Conservation (phyloP, 2,888 invertebrate genomes). For the Selenia dentaria region DNA sequence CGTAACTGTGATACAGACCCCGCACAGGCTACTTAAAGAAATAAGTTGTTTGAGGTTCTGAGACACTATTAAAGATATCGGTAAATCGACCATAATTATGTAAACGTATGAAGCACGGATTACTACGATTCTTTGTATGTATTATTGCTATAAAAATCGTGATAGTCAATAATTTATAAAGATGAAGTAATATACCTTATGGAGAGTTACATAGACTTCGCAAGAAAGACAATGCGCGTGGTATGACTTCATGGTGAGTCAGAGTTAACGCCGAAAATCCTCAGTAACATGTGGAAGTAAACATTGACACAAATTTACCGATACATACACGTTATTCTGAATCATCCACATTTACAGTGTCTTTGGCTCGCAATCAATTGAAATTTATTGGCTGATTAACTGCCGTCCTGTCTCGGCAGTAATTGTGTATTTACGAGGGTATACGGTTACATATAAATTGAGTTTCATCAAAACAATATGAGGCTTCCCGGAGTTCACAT, state of each 20-base stretch:
- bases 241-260: constrained; percentile 60
- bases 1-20: no score
- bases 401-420: constrained; percentile 48
- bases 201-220: constrained; percentile 10
- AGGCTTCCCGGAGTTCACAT: constrained; percentile 10
- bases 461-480: constrained; percentile 40
- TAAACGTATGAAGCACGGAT: no score
- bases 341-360: constrained; percentile 44
- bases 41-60: no score
- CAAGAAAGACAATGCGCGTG: constrained; percentile 5
- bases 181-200: constrained; percentile 2
- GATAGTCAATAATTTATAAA: not conserved
- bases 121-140: no score
- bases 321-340: constrained; percentile 46
- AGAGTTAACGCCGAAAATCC: constrained; percentile 51
- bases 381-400: constrained; percentile 64
- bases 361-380: constrained; percentile 57
- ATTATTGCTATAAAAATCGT: not conserved
- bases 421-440: constrained; percentile 51
- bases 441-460: constrained; percentile 52
- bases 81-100: no score
- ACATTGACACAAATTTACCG: constrained; percentile 50
- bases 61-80: no score
- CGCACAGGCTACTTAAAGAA: no score
- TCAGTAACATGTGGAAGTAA: constrained; percentile 42